Conservation (phyloP, 30 jellyfish, hydroid and myxozoan genomes). For the Mastigias papua region DNA sequence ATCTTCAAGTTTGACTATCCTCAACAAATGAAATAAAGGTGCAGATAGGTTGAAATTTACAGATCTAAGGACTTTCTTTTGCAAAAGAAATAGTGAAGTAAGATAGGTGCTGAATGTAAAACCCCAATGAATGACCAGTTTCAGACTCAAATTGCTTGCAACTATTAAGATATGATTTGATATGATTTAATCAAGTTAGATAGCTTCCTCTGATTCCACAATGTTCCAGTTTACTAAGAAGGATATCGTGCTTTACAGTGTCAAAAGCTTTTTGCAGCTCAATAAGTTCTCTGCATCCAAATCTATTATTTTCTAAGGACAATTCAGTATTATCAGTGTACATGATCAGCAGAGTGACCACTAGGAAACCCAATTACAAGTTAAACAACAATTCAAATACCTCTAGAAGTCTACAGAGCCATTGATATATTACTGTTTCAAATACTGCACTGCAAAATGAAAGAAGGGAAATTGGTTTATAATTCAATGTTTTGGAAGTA, state of each 20-base stretch:
- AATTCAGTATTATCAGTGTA: constrained; percentile 58
- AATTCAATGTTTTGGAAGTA: constrained; percentile 34
- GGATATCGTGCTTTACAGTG: constrained; percentile 18
- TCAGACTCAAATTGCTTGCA: constrained; percentile 65
- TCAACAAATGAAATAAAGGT: too few species aligned
- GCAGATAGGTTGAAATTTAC: too few species aligned
- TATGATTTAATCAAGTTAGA: constrained; percentile 46
- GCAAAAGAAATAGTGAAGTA: too few species aligned
- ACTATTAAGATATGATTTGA: constrained; percentile 36
- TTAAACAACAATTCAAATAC: constrained; percentile 30
- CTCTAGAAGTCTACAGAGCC: constrained; percentile 51
- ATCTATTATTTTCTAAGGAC: constrained; percentile 46
- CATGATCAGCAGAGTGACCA: constrained; percentile 65
- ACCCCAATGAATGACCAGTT: constrained; percentile 58
- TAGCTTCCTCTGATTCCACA: constrained; percentile 16
- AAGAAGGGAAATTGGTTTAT: constrained; percentile 63
- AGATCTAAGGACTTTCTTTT: too few species aligned
- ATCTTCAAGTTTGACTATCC: too few species aligned
- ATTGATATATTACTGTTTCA: constrained; percentile 53
- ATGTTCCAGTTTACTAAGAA: constrained; percentile 42
- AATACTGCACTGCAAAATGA: too few species aligned
- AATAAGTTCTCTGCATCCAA: constrained; percentile 42
- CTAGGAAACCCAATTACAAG: constrained; percentile 61
- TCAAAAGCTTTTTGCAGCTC: constrained; percentile 44
- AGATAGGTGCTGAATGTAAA: too few species aligned